These are phyloP conservation scores for Wasmannia auropunctata DNA, from an alignment of 1,140 invertebrate species.

Conservation along the genomic window DNA sequence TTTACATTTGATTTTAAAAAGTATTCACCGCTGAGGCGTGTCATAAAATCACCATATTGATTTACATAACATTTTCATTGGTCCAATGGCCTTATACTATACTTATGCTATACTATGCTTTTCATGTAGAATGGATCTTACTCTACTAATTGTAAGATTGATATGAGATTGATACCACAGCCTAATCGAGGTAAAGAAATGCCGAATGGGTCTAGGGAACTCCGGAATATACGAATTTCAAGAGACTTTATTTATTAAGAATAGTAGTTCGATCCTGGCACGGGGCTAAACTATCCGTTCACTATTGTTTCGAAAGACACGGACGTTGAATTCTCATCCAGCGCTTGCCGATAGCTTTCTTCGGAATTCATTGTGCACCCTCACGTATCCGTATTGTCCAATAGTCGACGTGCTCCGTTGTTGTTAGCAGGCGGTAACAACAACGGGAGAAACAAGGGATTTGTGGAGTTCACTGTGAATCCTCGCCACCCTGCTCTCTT, in stretches of 20 bases:
- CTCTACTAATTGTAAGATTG: not conserved
- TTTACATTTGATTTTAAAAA: too few relatives aligned
- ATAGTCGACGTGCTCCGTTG: conserved; percentile 34
- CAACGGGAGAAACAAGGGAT: conserved; percentile 61
- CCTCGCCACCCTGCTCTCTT: conserved; percentile 38
- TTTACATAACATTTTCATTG: too few relatives aligned
- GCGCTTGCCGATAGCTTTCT: conserved; percentile 31
- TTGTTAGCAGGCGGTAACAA: conserved; percentile 66
- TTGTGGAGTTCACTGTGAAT: conserved; percentile 53
- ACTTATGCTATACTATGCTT: too few relatives aligned
- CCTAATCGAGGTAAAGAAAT: not conserved
- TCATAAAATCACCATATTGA: too few relatives aligned
- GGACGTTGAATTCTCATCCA: conserved; percentile 63
- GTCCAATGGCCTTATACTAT: too few relatives aligned
- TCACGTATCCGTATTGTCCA: conserved; percentile 69
- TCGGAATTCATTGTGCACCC: conserved; percentile 61
- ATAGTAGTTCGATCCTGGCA: conserved; percentile 31
- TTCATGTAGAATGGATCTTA: too few relatives aligned
- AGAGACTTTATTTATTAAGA: conserved; percentile 48
- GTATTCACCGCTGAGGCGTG: too few relatives aligned
- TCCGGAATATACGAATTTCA: not conserved
- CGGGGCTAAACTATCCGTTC: conserved; percentile 59
- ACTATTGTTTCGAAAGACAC: conserved; percentile 65
- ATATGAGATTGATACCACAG: not conserved
- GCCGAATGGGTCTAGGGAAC: not conserved